Conservation (phyloP, 2,888 invertebrate species). For the Syrista parreyssii region DNA sequence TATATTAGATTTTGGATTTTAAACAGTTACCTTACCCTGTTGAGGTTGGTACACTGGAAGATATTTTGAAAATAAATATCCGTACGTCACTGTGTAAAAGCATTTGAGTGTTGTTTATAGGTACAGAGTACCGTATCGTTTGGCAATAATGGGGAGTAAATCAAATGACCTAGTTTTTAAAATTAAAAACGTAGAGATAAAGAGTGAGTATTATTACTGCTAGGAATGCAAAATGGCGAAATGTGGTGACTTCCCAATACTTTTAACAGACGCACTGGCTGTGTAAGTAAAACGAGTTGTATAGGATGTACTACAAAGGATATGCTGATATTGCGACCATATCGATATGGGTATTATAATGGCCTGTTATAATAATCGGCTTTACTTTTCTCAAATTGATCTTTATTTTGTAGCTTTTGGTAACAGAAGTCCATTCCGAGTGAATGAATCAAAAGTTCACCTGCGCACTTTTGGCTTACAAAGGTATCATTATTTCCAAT, state of each 20-base stretch:
- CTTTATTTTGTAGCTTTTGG: background rate
- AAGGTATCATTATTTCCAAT: background rate
- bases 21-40: background rate
- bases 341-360: slow-evolving; percentile 12
- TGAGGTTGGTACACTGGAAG: background rate
- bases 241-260: background rate
- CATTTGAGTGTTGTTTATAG: background rate
- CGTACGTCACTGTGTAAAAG: background rate
- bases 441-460: background rate
- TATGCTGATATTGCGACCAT: background rate
- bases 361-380: slow-evolving; percentile 20
- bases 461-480: background rate
- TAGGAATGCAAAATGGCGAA: too few species aligned
- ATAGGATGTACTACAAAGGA: background rate
- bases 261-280: background rate
- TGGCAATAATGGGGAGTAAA: background rate
- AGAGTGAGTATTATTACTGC: too few species aligned
- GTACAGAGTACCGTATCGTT: background rate
- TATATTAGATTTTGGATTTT: background rate
- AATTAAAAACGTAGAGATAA: background rate
- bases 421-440: background rate
- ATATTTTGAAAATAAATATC: background rate
- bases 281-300: background rate
- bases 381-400: slow-evolving; percentile 14
- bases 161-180: background rate